phyloP scores from a whole-genome alignment of 2,888 invertebrate species.

The Aleiodes leptofemur region DNA sequence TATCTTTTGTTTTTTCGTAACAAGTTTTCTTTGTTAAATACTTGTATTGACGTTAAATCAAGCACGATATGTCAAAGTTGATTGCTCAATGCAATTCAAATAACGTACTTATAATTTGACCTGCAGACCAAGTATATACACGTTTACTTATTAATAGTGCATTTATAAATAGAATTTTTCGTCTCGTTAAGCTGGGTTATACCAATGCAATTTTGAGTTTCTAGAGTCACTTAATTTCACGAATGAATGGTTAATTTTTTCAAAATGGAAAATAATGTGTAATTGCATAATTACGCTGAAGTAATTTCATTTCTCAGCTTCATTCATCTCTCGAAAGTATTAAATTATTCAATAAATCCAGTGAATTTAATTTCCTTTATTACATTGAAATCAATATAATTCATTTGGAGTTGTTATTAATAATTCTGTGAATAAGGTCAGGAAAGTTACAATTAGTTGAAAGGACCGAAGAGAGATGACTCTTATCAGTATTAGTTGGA shows the following conservation, averaged over 20 bases:
- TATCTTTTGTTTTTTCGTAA: neutral
- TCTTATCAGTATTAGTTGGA: slow-evolving; percentile 17
- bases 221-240: neutral
- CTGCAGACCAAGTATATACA: slow-evolving; percentile 21
- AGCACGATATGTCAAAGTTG: neutral
- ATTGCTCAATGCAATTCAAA: slow-evolving; percentile 6
- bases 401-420: neutral
- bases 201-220: slow-evolving; percentile 20
- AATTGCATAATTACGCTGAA: no score
- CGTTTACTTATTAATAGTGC: slow-evolving; percentile 31
- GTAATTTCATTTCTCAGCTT: no score
- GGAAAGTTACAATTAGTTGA: slow-evolving; percentile 5
- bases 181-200: slow-evolving; percentile 17
- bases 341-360: no score
- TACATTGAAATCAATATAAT: slow-evolving; percentile 3
- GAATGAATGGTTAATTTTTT: neutral
- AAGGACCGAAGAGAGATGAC: slow-evolving; percentile 1
- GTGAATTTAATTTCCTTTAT: neutral
- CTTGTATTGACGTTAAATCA: neutral
- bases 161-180: slow-evolving; percentile 31
- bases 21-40: no score
- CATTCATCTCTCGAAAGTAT: no score
- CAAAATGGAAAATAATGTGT: no score
- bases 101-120: neutral
- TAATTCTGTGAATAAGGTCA: slow-evolving; percentile 26